Percentiles rank a stretch among this genome's conserved stretches.
These are phyloP conservation scores for Odontamblyopus rebecca DNA, from an alignment of 2,797 vertebrate genomes.

Conservation along the genomic window DNA sequence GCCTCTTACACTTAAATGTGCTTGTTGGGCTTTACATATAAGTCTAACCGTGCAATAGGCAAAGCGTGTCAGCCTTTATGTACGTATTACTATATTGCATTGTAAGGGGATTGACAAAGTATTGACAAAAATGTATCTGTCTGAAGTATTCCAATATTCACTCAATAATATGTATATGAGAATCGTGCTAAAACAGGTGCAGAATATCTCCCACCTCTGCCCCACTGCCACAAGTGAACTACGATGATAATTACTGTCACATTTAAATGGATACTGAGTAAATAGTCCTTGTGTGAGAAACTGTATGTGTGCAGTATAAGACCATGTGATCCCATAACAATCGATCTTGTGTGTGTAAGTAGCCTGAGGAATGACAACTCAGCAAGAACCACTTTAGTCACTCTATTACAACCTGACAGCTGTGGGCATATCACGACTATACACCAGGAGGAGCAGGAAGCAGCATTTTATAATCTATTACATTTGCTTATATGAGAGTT, in stretches of 20 bases:
- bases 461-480: neutral
- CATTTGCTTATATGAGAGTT: too few relatives aligned
- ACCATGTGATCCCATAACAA: conserved; percentile 17
- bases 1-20: too few relatives aligned
- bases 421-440: conserved; percentile 10
- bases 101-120: too few relatives aligned
- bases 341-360: conserved; percentile 12
- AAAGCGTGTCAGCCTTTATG: neutral
- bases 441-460: conserved; percentile 9
- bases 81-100: neutral
- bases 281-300: conserved; percentile 10
- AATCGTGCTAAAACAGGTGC: too few relatives aligned
- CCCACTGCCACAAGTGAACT: neutral
- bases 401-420: conserved; percentile 28
- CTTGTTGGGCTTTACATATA: too few relatives aligned
- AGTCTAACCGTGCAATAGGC: too few relatives aligned
- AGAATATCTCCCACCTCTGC: too few relatives aligned
- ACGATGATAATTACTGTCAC: neutral
- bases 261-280: neutral
- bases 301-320: conserved; percentile 6
- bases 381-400: conserved; percentile 27
- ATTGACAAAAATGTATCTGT: too few relatives aligned
- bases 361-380: conserved; percentile 10
- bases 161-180: too few relatives aligned
- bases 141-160: too few relatives aligned